These are phyloP conservation scores for Crotalus helleri DNA, from an alignment of 2,113 vertebrate species.

Conservation along the genomic window DNA sequence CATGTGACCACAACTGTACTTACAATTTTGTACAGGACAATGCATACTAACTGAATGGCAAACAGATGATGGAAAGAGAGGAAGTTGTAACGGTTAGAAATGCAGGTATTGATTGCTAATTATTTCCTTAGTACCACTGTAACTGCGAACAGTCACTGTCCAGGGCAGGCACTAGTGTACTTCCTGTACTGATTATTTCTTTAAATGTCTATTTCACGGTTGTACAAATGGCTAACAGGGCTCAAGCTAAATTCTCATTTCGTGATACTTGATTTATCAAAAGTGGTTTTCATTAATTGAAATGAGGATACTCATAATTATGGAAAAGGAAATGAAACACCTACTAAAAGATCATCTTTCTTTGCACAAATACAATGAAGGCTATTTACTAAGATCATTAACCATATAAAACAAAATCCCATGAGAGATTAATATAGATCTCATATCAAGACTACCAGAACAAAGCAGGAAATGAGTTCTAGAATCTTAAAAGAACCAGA, in stretches of 20 bases:
- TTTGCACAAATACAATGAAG: neutral
- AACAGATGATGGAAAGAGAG: neutral
- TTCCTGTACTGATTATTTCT: neutral
- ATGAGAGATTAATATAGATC: neutral
- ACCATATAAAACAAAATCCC: neutral
- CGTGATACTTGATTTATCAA: neutral
- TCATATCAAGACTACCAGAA: neutral
- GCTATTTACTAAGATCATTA: neutral
- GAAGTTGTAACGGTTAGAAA: neutral
- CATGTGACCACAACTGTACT: neutral
- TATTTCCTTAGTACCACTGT: neutral
- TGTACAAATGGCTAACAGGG: neutral
- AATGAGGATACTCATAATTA: neutral
- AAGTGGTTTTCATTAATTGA: neutral
- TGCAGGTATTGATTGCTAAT: neutral
- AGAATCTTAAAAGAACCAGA: neutral
- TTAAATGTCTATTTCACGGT: neutral
- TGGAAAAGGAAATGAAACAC: neutral
- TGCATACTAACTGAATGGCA: neutral
- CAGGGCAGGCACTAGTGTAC: neutral
- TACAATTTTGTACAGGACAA: neutral
- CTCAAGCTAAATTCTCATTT: neutral
- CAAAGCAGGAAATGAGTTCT: neutral
- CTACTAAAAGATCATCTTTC: neutral
- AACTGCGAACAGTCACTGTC: neutral